These are phyloP conservation scores for Pteria penguin DNA, from an alignment of 2,888 invertebrate species.

Conservation along the genomic window DNA sequence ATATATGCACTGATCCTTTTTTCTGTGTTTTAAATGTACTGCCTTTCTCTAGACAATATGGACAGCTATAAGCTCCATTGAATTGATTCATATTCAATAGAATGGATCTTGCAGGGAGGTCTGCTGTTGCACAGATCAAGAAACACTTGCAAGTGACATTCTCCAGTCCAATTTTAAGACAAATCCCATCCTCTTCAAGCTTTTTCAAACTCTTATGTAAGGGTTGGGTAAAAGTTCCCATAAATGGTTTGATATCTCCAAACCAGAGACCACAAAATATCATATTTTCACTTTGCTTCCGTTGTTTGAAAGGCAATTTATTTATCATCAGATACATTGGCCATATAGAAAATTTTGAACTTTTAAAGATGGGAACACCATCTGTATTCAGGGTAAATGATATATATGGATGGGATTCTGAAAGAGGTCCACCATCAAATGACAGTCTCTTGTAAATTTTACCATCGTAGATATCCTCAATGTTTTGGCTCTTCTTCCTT, in stretches of 20 bases:
- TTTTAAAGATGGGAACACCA: constrained; percentile 43
- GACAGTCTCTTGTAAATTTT: background rate
- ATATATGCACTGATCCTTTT: constrained; percentile 40
- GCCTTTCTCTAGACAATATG: constrained; percentile 41
- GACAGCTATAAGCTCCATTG: constrained; percentile 47
- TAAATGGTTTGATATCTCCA: constrained; percentile 39
- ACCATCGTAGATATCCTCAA: background rate
- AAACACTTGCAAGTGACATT: constrained; percentile 10
- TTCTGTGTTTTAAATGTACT: constrained; percentile 41
- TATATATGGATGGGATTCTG: constrained; percentile 8
- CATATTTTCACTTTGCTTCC: constrained; percentile 37
- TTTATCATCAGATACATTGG: constrained; percentile 39
- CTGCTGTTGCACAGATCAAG: constrained; percentile 49
- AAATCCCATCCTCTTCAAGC: constrained; percentile 35
- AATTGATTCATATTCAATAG: constrained; percentile 45
- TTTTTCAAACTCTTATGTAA: constrained; percentile 16
- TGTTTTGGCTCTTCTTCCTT: background rate
- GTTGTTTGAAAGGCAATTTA: constrained; percentile 31
- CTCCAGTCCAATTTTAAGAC: background rate
- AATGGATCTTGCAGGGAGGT: constrained; percentile 51
- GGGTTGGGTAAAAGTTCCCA: constrained; percentile 32
- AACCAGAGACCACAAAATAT: constrained; percentile 43
- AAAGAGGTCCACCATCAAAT: background rate
- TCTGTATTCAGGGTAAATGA: constrained; percentile 41
- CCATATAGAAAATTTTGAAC: constrained; percentile 45